Base-by-base conservation (phyloP, 1,140 invertebrate species). In the Atta texana region DNA sequence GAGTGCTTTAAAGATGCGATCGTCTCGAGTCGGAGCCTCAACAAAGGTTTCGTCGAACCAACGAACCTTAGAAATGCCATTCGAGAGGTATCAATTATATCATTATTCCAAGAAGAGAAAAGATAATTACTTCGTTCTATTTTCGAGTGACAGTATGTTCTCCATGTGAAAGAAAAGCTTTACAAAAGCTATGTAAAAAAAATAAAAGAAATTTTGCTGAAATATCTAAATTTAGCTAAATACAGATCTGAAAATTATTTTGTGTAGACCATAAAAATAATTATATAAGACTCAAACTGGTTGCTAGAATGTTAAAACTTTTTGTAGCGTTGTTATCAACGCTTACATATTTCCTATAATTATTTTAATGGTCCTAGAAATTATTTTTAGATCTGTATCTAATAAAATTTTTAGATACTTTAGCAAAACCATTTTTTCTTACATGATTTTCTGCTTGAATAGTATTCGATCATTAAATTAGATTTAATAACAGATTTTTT, bases 1-100 rank as follows among this genome's bases (percentile, higher is more conserved):
- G 93, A 94, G 78, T 92, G 93, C 61, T 94, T 94, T 80, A 94
- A 94, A 86, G 94, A 94, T 87, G 94, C 94, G 21, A 94, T 94
- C 80, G 93, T 94, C 2, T 94, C 94, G 28, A 93, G 93, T 39
- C 90, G 94, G 63, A 94, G 94, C 61, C 92, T 94, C 39, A 94
- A 94, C 81, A 94, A 93, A 86, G 93, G 93, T n/a, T 94, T 93
- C 55, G 88, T 91, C 57, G 92, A 94, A 59, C 88, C 92, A 12
- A 90, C 89, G 0, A 84, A 69, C 21, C 66, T 94, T 0, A 93
- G 87, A 87, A 93, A 92, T 82, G 93, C 93, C 49, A 71, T 93
- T 51, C 93, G 92, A 31, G 93, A 94, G 91, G 93, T 94, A 92
- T 63, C 31, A 24, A 10, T 82, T 81, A 61, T 8, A 44, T n/a